Conservation (phyloP, 2,888 invertebrate genomes). For the Eupeodes latifasciatus region DNA sequence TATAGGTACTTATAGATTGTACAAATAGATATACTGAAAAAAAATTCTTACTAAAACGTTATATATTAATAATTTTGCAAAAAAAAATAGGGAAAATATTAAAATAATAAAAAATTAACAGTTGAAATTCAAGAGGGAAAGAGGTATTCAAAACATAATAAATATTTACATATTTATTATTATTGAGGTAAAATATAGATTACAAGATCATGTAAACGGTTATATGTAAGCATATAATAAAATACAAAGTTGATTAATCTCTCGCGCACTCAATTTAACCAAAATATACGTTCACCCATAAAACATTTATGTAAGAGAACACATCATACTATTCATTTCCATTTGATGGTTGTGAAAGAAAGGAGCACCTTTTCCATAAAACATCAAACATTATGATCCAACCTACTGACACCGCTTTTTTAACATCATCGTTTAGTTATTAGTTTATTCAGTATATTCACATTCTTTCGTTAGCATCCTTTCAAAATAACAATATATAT, state of each 20-base stretch:
- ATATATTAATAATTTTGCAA: constrained; percentile 55
- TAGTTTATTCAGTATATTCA: constrained; percentile 2
- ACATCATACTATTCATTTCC: constrained; percentile 23
- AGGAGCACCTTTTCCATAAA: constrained; percentile 67
- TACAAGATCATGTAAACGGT: constrained; percentile 40
- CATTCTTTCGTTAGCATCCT: background rate
- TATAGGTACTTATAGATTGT: constrained; percentile 61
- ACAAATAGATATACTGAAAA: constrained; percentile 61
- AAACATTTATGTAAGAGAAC: constrained; percentile 32
- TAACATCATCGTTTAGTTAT: background rate
- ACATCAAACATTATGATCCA: constrained; percentile 1
- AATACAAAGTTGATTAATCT: constrained; percentile 46
- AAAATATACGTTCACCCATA: constrained; percentile 34
- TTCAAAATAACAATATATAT: background rate
- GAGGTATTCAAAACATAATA: constrained; percentile 62
- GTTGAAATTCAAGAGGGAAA: constrained; percentile 49
- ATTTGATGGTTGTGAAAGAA: constrained; percentile 78
- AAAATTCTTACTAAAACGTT: constrained; percentile 59
- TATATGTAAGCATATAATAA: constrained; percentile 25
- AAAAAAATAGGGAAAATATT: constrained; percentile 62
- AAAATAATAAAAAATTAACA: constrained; percentile 41
- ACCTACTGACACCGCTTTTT: constrained; percentile 46
- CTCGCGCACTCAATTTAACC: constrained; percentile 46
- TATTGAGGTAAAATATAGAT: constrained; percentile 36
- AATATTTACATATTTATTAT: constrained; percentile 56